These are phyloP conservation scores for Capromys pilorides DNA, from an alignment of 2,797 vertebrate species.

Conservation along the genomic window DNA sequence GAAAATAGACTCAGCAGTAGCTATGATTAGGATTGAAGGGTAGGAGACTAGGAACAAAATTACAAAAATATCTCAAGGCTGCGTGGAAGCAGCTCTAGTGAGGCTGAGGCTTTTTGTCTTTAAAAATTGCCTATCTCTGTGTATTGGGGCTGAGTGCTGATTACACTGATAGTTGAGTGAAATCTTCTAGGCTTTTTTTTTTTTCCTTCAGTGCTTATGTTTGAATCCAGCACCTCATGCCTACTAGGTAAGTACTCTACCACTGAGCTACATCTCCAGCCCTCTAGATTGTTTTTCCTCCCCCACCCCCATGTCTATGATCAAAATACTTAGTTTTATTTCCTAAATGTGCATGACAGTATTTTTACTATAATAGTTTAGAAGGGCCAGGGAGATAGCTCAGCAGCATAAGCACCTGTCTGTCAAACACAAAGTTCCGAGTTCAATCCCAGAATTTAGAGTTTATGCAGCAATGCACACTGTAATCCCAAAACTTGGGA, in stretches of 20 bases:
- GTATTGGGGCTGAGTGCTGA: not conserved
- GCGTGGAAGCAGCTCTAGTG: not conserved
- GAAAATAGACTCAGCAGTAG: constrained; percentile 9
- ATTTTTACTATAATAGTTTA: not conserved
- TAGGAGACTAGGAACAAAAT: constrained; percentile 2
- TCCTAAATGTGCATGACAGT: not conserved
- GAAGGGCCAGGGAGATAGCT: too few species aligned
- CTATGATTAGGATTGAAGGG: not conserved
- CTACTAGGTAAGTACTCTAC: too few species aligned
- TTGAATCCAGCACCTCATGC: too few species aligned
- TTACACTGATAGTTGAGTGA: not conserved
- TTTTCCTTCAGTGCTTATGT: not conserved
- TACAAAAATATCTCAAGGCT: not conserved
- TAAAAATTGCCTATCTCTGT: constrained; percentile 12
- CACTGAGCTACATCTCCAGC: too few species aligned
- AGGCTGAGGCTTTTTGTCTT: not conserved
- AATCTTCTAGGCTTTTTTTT: not conserved
- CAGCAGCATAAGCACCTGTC: too few species aligned
- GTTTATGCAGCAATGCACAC: not conserved
- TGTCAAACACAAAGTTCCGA: too few species aligned
- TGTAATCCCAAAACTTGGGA: not conserved
- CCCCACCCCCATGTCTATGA: not conserved
- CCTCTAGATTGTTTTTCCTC: not conserved
- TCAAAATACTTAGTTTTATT: not conserved
- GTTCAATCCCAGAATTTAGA: not conserved